Conservation (phyloP, 2,113 vertebrate genomes). For the Vulpes ferrilata region DNA sequence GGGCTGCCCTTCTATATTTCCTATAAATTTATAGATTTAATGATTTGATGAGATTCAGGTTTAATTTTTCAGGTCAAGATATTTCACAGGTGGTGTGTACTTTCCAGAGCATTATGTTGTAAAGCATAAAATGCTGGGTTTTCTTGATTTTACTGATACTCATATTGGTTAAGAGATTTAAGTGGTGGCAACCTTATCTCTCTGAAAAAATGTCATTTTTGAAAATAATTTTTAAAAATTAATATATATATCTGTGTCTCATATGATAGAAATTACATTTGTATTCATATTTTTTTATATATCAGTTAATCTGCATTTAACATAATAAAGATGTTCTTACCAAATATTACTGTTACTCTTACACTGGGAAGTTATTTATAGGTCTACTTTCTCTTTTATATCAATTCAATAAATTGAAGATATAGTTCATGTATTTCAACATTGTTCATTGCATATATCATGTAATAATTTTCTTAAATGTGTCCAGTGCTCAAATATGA, state of each 20-base stretch:
- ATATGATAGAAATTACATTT: not conserved
- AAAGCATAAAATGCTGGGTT: not conserved
- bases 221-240: not conserved
- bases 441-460: not conserved
- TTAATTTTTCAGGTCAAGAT: constrained; percentile 6
- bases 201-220: constrained; percentile 15
- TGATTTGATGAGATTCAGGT: not conserved
- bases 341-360: not conserved
- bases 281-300: not conserved
- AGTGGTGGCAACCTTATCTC: not conserved
- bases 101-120: not conserved
- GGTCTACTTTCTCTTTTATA: not conserved
- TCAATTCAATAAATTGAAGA: not conserved
- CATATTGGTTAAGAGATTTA: not conserved
- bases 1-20: not conserved
- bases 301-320: not conserved
- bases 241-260: not conserved
- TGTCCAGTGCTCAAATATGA: not conserved
- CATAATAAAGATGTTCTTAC: not conserved
- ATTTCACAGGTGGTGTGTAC: not conserved
- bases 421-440: not conserved
- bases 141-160: not conserved
- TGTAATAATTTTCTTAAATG: not conserved
- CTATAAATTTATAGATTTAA: not conserved
- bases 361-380: not conserved